phyloP scores from a whole-genome alignment of 1,140 invertebrate genomes.

The Harpegnathos saltator region DNA sequence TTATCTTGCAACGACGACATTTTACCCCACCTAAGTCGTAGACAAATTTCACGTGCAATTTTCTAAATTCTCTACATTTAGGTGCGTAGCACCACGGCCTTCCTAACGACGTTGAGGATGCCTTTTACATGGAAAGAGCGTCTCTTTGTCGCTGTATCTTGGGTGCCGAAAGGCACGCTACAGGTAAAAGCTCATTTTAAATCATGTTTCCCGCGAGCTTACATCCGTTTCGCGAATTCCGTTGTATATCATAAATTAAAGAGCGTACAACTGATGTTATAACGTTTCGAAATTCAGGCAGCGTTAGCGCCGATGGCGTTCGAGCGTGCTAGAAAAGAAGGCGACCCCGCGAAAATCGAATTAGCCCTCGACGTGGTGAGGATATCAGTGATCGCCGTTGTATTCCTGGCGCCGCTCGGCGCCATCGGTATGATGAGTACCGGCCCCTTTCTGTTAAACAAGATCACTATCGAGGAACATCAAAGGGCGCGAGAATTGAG shows the following conservation, averaged over 20 bases:
- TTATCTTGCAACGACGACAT: background rate
- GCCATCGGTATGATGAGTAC: slow-evolving; percentile 78
- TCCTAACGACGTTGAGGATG: slow-evolving; percentile 67
- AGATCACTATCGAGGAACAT: slow-evolving; percentile 74
- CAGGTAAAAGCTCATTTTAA: slow-evolving; percentile 72
- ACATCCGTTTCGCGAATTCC: background rate
- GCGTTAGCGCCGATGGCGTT: slow-evolving; percentile 81
- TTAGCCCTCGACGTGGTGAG: slow-evolving; percentile 79
- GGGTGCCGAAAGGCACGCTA: slow-evolving; percentile 82
- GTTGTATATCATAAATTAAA: background rate
- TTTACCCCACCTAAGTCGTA: background rate
- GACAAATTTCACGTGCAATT: background rate
- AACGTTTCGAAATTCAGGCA: slow-evolving; percentile 70
- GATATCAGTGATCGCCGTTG: slow-evolving; percentile 79
- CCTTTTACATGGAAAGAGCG: slow-evolving; percentile 79
- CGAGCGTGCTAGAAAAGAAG: slow-evolving; percentile 72
- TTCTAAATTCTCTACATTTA: slow-evolving; percentile 57
- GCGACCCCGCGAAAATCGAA: slow-evolving; percentile 70
- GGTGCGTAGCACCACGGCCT: slow-evolving; percentile 72
- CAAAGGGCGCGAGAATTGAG: slow-evolving; percentile 76
- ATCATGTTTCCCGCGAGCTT: background rate
- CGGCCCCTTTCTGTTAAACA: slow-evolving; percentile 79
- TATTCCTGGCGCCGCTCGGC: slow-evolving; percentile 81
- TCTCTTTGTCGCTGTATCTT: slow-evolving; percentile 79
- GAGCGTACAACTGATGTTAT: background rate